Evolutionary conservation across 2,888 invertebrate genomes (phyloP).

Genomic region (Xestia c-nigrum): DNA sequence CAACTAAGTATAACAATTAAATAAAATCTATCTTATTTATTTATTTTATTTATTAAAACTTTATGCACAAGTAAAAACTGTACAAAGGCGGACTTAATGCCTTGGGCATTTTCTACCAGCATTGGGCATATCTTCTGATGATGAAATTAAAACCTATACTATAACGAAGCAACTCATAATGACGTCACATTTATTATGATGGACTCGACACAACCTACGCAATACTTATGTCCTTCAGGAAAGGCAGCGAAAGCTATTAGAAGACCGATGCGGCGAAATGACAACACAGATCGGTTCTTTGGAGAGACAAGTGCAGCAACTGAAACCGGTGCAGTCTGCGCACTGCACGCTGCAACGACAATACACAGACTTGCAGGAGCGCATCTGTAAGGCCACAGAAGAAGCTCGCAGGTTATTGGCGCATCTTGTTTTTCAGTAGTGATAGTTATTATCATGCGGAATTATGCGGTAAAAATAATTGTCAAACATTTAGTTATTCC

Average conservation of each 20-base stretch:
- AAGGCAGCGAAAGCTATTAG: constrained; percentile 79
- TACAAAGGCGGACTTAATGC: too few species aligned
- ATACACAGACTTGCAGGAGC: constrained; percentile 80
- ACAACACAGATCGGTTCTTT: constrained; percentile 71
- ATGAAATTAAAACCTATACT: background rate
- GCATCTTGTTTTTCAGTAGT: background rate
- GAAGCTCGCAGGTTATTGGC: constrained; percentile 70
- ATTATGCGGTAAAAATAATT: background rate
- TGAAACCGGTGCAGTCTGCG: constrained; percentile 78
- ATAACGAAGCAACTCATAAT: background rate
- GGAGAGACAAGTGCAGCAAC: constrained; percentile 79
- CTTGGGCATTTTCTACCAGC: too few species aligned
- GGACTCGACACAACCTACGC: constrained; percentile 9
- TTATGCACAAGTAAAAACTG: too few species aligned
- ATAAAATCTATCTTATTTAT: too few species aligned
- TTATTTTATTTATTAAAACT: too few species aligned
- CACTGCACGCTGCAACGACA: constrained; percentile 78
- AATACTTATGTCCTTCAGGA: constrained; percentile 72
- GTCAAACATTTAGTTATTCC: background rate
- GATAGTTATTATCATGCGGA: background rate
- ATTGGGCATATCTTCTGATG: too few species aligned
- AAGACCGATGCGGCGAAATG: constrained; percentile 81
- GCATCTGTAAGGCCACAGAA: constrained; percentile 75
- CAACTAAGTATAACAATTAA: too few species aligned
- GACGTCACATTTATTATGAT: constrained; percentile 7